Evolutionary conservation across 2,888 invertebrate genomes (phyloP), one percentile per base, ranked within the genome.

Genomic region (Phlogophora meticulosa): DNA sequence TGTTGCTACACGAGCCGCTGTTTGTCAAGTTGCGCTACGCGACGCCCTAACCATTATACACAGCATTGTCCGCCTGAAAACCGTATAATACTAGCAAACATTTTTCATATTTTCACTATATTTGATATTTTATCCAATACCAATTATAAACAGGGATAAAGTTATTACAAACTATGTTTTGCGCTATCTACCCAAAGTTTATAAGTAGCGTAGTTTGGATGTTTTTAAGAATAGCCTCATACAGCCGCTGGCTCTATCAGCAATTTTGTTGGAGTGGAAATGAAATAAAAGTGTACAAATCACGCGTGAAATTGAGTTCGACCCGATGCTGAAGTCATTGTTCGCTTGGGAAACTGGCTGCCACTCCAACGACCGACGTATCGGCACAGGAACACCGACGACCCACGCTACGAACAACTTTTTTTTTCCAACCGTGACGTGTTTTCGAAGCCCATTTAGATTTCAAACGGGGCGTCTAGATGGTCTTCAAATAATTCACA

Each of bases 301-400:
- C 93, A 94, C 93, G 93, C 94, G 94, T 94, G 94, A 94, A 95
- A 95, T 95, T 93, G 94, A 93, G 90, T 94, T 94, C 91, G 90
- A 90, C 84, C 90, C 90, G 85, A 71, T 77, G 86, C 88, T 88
- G 86, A 89, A 91, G 91, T 90, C 90, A 91, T 91, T 92, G 92
- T 91, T 87, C 88, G 89, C 80, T 84, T 85, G 86, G 87, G 85
- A 84, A 88, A 87, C 83, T 85, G 83, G 80, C 86, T 88, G 90
- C 88, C 89, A 88, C 80, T 87, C 77, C 68, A 70, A 59, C 69
- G 45, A 52, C 66, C 66, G 80, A 80, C 80, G 70, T 85, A 85
- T 83, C 81, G 67, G 74, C 77, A 84, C 72, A 70, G 56, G 68
- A 79, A 77, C 70, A 32, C 20, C 20, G 59, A 34, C 66, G 46